phyloP scores from a whole-genome alignment of 2,888 invertebrate species.

The Platycheirus rosarum region DNA sequence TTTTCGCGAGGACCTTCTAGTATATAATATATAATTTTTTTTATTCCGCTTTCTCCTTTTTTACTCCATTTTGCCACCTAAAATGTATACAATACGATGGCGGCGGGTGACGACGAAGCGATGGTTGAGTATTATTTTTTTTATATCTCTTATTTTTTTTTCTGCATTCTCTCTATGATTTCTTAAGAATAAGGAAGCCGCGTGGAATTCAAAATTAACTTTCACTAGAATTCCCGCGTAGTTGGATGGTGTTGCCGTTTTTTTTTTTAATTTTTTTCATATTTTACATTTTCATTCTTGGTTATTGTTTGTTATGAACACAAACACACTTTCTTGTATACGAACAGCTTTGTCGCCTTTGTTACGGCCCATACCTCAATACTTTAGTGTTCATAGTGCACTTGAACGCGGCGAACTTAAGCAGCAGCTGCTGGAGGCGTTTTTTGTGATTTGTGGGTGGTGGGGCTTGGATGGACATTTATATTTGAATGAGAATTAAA shows the following conservation, averaged over 20 bases:
- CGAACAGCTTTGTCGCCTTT: constrained; percentile 49
- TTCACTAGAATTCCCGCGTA: constrained; percentile 69
- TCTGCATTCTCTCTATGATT: constrained; percentile 33
- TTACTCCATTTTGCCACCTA: constrained; percentile 51
- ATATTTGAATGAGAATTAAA: constrained; percentile 64
- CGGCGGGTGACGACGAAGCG: constrained; percentile 5
- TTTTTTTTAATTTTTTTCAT: constrained; percentile 37
- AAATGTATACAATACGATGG: constrained; percentile 32
- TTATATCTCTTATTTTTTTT: constrained; percentile 23
- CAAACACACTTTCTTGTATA: constrained; percentile 33
- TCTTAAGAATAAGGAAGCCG: constrained; percentile 72
- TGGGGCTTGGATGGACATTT: constrained; percentile 37
- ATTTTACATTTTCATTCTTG: constrained; percentile 55
- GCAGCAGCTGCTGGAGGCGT: constrained; percentile 68
- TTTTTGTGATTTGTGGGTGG: constrained; percentile 12
- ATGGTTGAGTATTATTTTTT: constrained; percentile 31
- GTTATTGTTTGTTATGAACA: constrained; percentile 69
- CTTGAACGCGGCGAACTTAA: constrained; percentile 73
- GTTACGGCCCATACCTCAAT: constrained; percentile 51
- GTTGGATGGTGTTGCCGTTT: constrained; percentile 71
- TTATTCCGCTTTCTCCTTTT: constrained; percentile 53
- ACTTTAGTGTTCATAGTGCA: constrained; percentile 70
- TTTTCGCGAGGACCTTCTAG: constrained; percentile 72
- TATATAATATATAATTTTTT: constrained; percentile 28
- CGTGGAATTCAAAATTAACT: constrained; percentile 73